Base-by-base conservation (phyloP, 1,140 invertebrate species). In the Heliconius melpomene region DNA sequence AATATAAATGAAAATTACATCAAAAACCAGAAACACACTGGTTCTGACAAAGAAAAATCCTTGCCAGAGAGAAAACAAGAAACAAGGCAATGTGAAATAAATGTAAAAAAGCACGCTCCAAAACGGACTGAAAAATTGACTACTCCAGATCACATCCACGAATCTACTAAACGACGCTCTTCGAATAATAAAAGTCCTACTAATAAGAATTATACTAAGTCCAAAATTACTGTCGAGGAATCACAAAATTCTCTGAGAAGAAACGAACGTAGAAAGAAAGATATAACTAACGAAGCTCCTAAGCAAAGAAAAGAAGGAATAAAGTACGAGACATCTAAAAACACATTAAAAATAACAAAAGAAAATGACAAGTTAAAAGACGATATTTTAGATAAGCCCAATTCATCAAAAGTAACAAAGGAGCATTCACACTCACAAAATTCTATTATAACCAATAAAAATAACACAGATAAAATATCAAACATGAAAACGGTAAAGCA, bases 61-160 rank as follows among this genome's bases (percentile, higher is more conserved):
- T 29, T 66, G 11, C 9, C 11, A 13, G 72, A 75, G 40, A 75
- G 26, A 74, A 77, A 57, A 73, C 52, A 32, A 72, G 79, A 77
- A 32, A 78, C 3, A 29, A 77, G 71, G 36, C 32, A 72, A 72
- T 20, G 7, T 40, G 36, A 50, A 23, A 66, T 76, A 26, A 60
- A 16, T 20, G 3, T 11, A 36, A 81, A 81, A 72, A 76, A 82
- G 26, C 26, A 52, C 8, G 36, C 46, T 70, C 81, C 79, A 26
- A 78, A 74, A 52, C 77, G 83, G 18, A 82, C 83, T 66, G 83
- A 84, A 81, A 82, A 82, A 82, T 73, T 84, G 75, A 74, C 32
- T n/a, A 82, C 83, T n/a, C 81, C 83, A 57, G 83, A 84, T 7
- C 23, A 74, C 54, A 72, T 38, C 36, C 38, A 71, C 57, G 74